These are phyloP conservation scores for Spisula solida DNA, from an alignment of 2,888 invertebrate species.

Conservation along the genomic window DNA sequence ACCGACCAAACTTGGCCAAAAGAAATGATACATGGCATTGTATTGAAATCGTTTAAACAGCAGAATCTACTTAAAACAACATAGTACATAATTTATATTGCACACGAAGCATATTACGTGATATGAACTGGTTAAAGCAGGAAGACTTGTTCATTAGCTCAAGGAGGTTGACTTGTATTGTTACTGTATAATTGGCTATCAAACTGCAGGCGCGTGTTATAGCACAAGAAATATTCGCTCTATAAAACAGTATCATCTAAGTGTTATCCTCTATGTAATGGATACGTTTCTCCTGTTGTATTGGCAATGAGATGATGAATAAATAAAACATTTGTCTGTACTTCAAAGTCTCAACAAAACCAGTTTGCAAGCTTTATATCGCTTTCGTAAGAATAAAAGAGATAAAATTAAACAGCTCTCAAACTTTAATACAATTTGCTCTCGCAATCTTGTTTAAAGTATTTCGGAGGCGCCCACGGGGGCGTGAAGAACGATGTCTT, in stretches of 20 bases:
- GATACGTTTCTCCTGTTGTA: background rate
- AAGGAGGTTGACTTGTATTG: background rate
- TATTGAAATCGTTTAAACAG: background rate
- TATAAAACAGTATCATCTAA: background rate
- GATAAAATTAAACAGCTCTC: slow-evolving; percentile 64
- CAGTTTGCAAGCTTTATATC: slow-evolving; percentile 20
- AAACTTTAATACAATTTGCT: slow-evolving; percentile 31
- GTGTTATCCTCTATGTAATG: background rate
- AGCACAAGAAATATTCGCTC: background rate
- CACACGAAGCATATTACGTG: too few species aligned
- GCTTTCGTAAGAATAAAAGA: slow-evolving; percentile 64
- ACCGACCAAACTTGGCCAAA: too few species aligned
- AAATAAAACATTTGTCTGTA: background rate
- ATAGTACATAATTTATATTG: too few species aligned
- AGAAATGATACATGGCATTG: too few species aligned
- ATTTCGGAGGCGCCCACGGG: slow-evolving; percentile 36
- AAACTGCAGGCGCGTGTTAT: background rate
- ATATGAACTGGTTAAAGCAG: background rate
- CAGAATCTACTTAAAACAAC: too few species aligned
- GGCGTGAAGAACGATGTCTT: slow-evolving; percentile 24
- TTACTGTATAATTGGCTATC: background rate
- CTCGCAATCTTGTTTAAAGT: slow-evolving; percentile 31
- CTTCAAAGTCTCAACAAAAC: background rate
- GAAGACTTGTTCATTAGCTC: background rate
- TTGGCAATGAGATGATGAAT: background rate